A percentile compares a stretch with the other conserved stretches of the same genome.
phyloP scores from a whole-genome alignment of 2,797 vertebrate species.

The Clarias platycephalus region DNA sequence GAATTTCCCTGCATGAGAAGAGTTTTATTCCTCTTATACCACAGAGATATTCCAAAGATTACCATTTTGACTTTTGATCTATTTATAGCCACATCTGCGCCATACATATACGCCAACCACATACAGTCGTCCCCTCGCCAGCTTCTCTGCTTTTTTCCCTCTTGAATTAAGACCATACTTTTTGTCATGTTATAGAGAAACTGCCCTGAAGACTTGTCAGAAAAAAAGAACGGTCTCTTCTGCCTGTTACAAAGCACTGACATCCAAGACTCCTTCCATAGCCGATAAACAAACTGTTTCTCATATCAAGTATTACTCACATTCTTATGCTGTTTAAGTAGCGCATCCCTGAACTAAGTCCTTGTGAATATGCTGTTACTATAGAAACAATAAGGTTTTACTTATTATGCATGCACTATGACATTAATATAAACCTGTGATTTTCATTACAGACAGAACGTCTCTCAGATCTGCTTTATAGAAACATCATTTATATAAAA shows the following conservation, averaged over 20 bases:
- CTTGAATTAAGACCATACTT: background rate
- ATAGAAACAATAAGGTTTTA: background rate
- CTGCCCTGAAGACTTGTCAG: background rate
- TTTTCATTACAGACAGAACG: background rate
- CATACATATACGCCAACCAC: background rate
- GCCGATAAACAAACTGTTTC: background rate
- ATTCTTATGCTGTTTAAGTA: background rate
- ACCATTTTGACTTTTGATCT: background rate
- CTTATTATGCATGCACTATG: background rate
- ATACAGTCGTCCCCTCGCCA: slow-evolving; percentile 18
- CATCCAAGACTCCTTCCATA: background rate
- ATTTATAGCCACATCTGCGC: background rate
- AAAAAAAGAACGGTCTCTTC: background rate
- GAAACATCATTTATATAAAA: no score
- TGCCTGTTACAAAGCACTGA: background rate
- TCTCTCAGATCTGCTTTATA: background rate
- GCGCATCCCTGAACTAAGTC: background rate
- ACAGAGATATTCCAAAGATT: background rate
- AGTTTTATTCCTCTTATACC: background rate
- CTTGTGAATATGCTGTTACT: background rate
- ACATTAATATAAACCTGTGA: background rate
- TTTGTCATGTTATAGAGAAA: background rate
- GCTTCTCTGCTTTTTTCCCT: background rate
- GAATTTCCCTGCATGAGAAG: background rate
- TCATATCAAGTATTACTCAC: background rate